phyloP scores from a whole-genome alignment of 2,113 vertebrate genomes.

The Leucoraja erinaceus region DNA sequence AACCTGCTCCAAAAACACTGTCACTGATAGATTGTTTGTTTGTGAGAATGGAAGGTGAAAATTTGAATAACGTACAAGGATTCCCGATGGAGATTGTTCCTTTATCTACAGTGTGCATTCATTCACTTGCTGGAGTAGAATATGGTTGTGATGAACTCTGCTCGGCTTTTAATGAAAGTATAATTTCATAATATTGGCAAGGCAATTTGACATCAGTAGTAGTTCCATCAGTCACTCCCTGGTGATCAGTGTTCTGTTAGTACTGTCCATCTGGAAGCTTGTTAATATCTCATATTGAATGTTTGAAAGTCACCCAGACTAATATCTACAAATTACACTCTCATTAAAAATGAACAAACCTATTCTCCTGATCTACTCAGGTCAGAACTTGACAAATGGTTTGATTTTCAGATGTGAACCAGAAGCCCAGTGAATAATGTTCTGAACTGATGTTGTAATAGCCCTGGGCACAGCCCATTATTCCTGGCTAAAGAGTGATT shows the following conservation, averaged over 20 bases:
- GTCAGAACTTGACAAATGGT: slow-evolving; percentile 69
- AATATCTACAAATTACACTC: slow-evolving; percentile 71
- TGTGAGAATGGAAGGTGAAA: not conserved
- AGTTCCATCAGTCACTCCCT: not conserved
- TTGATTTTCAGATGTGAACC: slow-evolving; percentile 68
- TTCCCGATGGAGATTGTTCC: not conserved
- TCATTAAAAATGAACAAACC: slow-evolving; percentile 70
- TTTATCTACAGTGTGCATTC: not conserved
- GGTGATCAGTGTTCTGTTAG: not conserved
- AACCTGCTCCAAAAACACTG: not conserved
- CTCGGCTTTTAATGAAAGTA: not conserved
- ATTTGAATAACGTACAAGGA: not conserved
- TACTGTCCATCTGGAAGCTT: slow-evolving; percentile 67
- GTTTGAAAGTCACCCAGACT: slow-evolving; percentile 49
- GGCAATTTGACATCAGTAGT: not conserved
- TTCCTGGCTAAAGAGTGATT: slow-evolving; percentile 55
- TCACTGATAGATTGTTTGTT: not conserved
- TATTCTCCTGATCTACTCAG: slow-evolving; percentile 61
- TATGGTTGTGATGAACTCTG: not conserved
- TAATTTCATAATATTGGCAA: slow-evolving; percentile 20
- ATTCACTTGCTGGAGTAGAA: not conserved
- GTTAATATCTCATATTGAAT: slow-evolving; percentile 64
- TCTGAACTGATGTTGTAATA: slow-evolving; percentile 61
- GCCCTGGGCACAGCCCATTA: slow-evolving; percentile 63
- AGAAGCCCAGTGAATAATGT: slow-evolving; percentile 67